Evolutionary conservation across 2,888 invertebrate species (phyloP).

Genomic region (Hyppa rectilinea): DNA sequence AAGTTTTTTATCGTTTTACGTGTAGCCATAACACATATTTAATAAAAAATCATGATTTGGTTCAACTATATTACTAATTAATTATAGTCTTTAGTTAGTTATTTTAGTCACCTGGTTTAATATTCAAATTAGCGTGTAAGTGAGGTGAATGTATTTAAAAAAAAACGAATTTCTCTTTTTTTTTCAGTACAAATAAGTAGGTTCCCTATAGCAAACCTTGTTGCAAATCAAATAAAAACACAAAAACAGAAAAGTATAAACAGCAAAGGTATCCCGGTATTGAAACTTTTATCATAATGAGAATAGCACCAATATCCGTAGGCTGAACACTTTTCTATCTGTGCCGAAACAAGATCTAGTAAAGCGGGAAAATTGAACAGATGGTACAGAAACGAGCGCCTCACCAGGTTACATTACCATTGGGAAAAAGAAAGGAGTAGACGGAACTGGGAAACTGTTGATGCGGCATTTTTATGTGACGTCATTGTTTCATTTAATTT

Average conservation of each 20-base stretch:
- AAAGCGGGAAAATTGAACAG: constrained; percentile 79
- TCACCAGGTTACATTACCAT: constrained; percentile 78
- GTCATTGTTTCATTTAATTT: background rate
- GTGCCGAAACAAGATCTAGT: constrained; percentile 72
- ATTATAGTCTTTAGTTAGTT: no score
- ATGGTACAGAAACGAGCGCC: constrained; percentile 79
- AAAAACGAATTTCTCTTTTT: no score
- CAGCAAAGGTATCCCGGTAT: constrained; percentile 52
- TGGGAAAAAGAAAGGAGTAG: constrained; percentile 67
- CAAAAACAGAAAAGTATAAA: constrained; percentile 36
- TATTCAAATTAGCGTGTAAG: no score
- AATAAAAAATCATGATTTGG: no score
- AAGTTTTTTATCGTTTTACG: no score
- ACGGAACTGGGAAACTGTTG: constrained; percentile 21
- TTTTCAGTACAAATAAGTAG: background rate
- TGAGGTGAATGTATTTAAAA: no score
- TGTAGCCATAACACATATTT: no score
- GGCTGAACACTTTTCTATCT: constrained; percentile 64
- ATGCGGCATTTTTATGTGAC: constrained; percentile 37
- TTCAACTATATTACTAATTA: no score
- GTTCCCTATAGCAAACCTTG: background rate
- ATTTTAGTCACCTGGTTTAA: no score
- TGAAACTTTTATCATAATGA: constrained; percentile 71
- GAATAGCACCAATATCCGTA: constrained; percentile 66
- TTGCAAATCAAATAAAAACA: constrained; percentile 33